Base-by-base conservation (phyloP, 2,888 invertebrate genomes). In the Caenorhabditis sulstoni region DNA sequence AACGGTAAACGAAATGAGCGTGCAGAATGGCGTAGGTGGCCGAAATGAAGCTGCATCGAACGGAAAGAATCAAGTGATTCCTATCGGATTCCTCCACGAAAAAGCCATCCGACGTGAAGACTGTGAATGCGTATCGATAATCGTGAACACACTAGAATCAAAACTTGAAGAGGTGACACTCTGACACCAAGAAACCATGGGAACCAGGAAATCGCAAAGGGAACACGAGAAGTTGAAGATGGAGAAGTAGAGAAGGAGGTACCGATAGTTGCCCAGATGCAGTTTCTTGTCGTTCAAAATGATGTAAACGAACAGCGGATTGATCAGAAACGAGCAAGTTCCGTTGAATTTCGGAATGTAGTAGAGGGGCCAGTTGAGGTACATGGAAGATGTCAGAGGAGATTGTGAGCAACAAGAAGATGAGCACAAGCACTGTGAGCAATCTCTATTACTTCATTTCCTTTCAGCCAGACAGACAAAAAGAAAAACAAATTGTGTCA, bases 181-280 rank as follows among this genome's bases (percentile, higher is more conserved):
- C 4, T 29, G 5, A 50, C 22, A 1, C 47, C 7, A 47, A 47
- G 16, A 12, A 23, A 50, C 50, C 57, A 50, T 44, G 14, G 68
- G 68, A 29, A 61, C 22, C 14, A 70, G 5, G 1, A 29, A 14
- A 22, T 70, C 68, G 49, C 44, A 18, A 14, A 29, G 11, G 59
- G 59, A 53, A 35, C 35, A 41, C 7, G 23, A 4, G 1, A 57
- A 20, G 16, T 74, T 58, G 65, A 74, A 66, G 14, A 66, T n/a
- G 14, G 66, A 55, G 20, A 66, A 66, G 47, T 22, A 57, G n/a
- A 66, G 22, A 1, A 66, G 20, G 11, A 66, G 53, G 22, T 53
- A 23, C 7, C 66, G 66, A 16, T 66, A 66, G 57, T 57, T 66
- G 0, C 66, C 57, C 5, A 66, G 44, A 11, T 66, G 23, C 1